phyloP scores from a whole-genome alignment of 2,888 invertebrate genomes.

The Neoscelio sp. region DNA sequence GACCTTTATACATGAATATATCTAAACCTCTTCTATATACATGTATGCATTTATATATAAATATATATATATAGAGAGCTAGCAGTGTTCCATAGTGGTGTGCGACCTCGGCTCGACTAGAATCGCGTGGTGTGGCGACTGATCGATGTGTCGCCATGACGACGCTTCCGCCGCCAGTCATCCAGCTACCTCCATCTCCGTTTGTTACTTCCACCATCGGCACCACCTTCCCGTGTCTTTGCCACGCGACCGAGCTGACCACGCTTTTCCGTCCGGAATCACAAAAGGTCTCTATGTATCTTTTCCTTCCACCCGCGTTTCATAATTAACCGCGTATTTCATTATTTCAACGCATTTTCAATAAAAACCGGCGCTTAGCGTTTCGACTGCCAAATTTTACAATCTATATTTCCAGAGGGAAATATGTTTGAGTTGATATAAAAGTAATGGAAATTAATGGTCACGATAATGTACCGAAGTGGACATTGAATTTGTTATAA shows the following conservation, averaged over 20 bases:
- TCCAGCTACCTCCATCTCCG: conserved; percentile 79
- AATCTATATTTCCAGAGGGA: no score
- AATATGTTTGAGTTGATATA: background rate
- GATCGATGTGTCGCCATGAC: conserved; percentile 88
- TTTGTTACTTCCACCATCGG: conserved; percentile 76
- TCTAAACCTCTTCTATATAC: conserved; percentile 3
- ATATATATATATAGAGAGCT: conserved; percentile 23
- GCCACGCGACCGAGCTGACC: conserved; percentile 70
- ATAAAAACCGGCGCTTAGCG: background rate
- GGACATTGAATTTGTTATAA: no score
- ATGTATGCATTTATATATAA: conserved; percentile 15
- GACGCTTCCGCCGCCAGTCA: conserved; percentile 84
- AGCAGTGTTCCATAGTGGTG: conserved; percentile 41
- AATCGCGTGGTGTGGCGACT: conserved; percentile 80
- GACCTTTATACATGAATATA: conserved; percentile 5
- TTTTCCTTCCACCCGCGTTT: conserved; percentile 57
- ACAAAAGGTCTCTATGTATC: conserved; percentile 56
- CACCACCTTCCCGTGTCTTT: conserved; percentile 71
- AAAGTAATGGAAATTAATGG: conserved; percentile 29
- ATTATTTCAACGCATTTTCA: conserved; percentile 9
- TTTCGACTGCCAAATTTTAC: background rate
- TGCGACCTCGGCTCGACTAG: conserved; percentile 73
- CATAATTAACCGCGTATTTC: conserved; percentile 56
- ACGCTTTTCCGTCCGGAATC: conserved; percentile 67
- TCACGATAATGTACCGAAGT: background rate